Evolutionary conservation across 2,888 invertebrate genomes (phyloP), one percentile per base, ranked within the genome.

Genomic region (Pandemis cinnamomeana): DNA sequence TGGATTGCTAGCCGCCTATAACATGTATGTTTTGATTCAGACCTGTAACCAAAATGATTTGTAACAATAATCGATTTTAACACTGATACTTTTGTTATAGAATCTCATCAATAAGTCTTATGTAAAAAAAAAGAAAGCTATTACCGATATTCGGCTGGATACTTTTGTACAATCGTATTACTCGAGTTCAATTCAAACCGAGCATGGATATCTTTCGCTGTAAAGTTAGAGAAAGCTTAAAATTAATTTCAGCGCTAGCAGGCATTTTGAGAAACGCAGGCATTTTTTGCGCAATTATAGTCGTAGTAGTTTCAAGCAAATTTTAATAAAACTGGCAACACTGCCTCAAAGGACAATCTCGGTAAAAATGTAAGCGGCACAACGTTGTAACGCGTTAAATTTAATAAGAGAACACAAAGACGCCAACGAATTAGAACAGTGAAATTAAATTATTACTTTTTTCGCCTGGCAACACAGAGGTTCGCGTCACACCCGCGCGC

Each of bases 401-500:
- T 80, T 77, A 78, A 71, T 80, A 81, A 79, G 69, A 75, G 80
- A 76, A 76, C 77, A 78, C 72, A 79, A 71, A 80, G 78, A 81
- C 77, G 77, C 70, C 76, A 72, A 74, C 77, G 79, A 78, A 78
- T 80, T 79, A 80, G 79, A 77, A 79, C 55, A 55, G 61, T 36
- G 62, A 42, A 68, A 62, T 63, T 53, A 66, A 66, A 53, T 72
- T 67, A 75, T 72, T 67, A 46, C 55, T 66, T 41, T 78, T 75
- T 76, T 71, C 55, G 64, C 71, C 66, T 77, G 73, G 78, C 77
- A 79, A 78, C 77, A 13, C 15, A 44, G 68, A 71, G 55, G 63
- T 63, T 55, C 67, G 72, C 76, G 78, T 85, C 84, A 87, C 86
- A 86, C 83, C 78, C 78, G 78, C 80, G 78, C 78, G 77, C 76